Percentiles rank a stretch among this genome's conserved stretches.
phyloP scores from a whole-genome alignment of 2,113 vertebrate species.

The Ia io region DNA sequence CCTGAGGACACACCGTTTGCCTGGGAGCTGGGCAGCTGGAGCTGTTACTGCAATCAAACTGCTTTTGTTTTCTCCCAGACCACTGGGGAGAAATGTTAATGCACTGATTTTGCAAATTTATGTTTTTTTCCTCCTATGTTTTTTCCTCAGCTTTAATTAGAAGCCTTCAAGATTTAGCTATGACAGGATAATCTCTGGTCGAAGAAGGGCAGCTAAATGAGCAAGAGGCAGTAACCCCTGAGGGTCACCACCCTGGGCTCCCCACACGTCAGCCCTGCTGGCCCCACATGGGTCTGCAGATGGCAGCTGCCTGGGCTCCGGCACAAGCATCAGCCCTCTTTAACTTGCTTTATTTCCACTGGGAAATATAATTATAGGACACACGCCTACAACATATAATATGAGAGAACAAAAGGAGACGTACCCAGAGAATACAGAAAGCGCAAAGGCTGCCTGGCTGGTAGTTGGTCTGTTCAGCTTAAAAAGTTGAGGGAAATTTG shows the following conservation, averaged over 20 bases:
- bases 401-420: background rate
- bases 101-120: background rate
- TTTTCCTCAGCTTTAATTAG: slow-evolving; percentile 33
- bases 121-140: background rate
- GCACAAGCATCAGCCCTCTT: background rate
- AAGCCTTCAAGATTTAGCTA: background rate
- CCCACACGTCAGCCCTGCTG: background rate
- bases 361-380: background rate
- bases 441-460: background rate
- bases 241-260: background rate
- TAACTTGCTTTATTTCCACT: background rate
- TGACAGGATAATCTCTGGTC: background rate
- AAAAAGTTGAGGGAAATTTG: background rate
- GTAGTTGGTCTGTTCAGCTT: background rate
- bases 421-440: background rate
- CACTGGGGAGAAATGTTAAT: background rate
- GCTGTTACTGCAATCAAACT: background rate
- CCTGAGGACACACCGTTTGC: background rate
- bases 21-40: background rate
- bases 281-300: background rate
- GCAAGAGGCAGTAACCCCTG: background rate
- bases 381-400: background rate
- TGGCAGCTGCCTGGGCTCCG: background rate
- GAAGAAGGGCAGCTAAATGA: background rate
- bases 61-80: slow-evolving; percentile 3